These are phyloP conservation scores for Pachyrhynchus sulphureomaculatus DNA, from an alignment of 1,140 invertebrate genomes.

Conservation along the genomic window DNA sequence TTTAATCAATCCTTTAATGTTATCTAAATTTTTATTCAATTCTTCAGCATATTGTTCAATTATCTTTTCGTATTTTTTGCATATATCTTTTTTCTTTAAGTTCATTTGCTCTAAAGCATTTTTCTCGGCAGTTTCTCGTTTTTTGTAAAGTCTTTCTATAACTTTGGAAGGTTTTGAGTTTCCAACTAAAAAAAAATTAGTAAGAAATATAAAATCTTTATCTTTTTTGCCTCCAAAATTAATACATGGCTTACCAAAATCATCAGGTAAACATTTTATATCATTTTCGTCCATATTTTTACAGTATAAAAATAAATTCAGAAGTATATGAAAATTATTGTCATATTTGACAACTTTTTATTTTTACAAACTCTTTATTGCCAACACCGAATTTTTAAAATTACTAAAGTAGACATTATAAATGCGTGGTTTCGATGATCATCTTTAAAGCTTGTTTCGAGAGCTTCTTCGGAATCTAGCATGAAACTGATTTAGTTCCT, in stretches of 20 bases:
- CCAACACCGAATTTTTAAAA: too few species aligned
- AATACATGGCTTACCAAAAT: constrained; percentile 2
- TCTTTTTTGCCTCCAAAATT: too few species aligned
- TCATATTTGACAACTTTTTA: too few species aligned
- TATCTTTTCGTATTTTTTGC: background rate
- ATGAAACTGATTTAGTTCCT: too few species aligned
- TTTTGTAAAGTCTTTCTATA: constrained; percentile 10
- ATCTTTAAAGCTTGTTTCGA: too few species aligned
- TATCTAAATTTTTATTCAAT: background rate
- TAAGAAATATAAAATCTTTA: too few species aligned
- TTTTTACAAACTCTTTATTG: too few species aligned
- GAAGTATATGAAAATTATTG: too few species aligned
- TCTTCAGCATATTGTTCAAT: background rate
- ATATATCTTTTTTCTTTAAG: constrained; percentile 7
- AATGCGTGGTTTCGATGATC: too few species aligned
- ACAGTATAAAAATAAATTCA: too few species aligned
- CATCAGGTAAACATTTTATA: constrained; percentile 10
- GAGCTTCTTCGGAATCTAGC: too few species aligned
- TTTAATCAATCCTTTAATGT: constrained; percentile 3
- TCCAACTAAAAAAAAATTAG: constrained; percentile 7
- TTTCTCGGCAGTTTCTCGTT: background rate
- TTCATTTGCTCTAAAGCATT: background rate
- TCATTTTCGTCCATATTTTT: constrained; percentile 7
- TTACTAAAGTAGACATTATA: too few species aligned
- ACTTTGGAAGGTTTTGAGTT: constrained; percentile 10